A percentile compares a stretch with the other conserved stretches of the same genome.
These are phyloP conservation scores for Epicampocera succincta DNA, from an alignment of 2,888 invertebrate genomes.

Conservation along the genomic window DNA sequence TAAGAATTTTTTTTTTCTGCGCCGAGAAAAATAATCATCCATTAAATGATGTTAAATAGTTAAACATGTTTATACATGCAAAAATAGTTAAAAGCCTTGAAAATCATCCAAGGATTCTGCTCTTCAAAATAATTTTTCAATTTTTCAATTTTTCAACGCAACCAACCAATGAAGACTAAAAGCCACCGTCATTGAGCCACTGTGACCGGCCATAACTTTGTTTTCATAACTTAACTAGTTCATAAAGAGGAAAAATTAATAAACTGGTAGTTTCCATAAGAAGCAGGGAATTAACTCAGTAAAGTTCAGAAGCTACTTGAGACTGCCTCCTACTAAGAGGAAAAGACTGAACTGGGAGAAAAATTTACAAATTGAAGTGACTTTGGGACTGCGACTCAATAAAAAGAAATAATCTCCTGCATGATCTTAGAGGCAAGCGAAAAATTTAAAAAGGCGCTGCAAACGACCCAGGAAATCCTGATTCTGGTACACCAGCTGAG, in stretches of 20 bases:
- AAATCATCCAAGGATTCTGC: slow-evolving; percentile 54
- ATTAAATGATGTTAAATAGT: slow-evolving; percentile 61
- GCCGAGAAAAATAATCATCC: slow-evolving; percentile 34
- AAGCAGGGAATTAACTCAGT: slow-evolving; percentile 16
- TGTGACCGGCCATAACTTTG: not conserved
- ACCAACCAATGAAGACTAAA: not conserved
- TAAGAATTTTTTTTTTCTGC: not conserved
- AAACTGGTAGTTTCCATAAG: slow-evolving; percentile 36
- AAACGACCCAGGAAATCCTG: too few relatives aligned
- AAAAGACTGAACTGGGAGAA: not conserved
- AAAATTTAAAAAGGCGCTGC: too few relatives aligned
- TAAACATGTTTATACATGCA: slow-evolving; percentile 64
- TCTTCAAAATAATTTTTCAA: too few relatives aligned
- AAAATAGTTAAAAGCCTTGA: slow-evolving; percentile 68
- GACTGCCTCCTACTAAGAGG: slow-evolving; percentile 52
- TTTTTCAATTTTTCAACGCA: too few relatives aligned
- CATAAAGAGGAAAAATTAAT: slow-evolving; percentile 42
- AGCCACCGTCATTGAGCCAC: slow-evolving; percentile 29
- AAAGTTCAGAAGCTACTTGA: slow-evolving; percentile 47
- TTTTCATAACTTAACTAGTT: slow-evolving; percentile 62
- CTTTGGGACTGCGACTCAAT: too few relatives aligned
- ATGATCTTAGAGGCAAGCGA: too few relatives aligned
- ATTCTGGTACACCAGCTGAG: too few relatives aligned
- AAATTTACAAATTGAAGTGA: not conserved
- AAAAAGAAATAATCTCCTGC: too few relatives aligned